phyloP scores from a whole-genome alignment of 1,140 invertebrate species.

The Colletes latitarsis region DNA sequence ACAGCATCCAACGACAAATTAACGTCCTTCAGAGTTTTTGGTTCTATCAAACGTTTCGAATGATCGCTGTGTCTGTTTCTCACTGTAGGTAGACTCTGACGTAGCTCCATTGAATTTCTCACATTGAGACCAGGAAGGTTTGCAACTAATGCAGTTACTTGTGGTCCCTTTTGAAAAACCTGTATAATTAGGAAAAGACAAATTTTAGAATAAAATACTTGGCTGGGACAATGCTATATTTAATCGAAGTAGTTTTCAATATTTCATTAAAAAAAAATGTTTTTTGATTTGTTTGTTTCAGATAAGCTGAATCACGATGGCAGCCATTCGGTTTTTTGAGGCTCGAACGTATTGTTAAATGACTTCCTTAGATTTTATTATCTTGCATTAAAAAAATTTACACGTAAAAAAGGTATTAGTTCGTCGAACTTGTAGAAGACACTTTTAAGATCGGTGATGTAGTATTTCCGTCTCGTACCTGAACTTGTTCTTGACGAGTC shows the following conservation, averaged over 20 bases:
- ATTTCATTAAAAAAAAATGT: too few relatives aligned
- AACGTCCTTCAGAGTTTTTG: slow-evolving; percentile 64
- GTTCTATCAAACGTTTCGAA: slow-evolving; percentile 55
- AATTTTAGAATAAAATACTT: background rate
- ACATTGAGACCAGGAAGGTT: slow-evolving; percentile 84
- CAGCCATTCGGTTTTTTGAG: too few relatives aligned
- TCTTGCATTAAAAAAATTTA: too few relatives aligned
- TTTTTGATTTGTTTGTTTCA: too few relatives aligned
- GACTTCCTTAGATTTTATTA: too few relatives aligned
- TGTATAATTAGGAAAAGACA: slow-evolving; percentile 59
- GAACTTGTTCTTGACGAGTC: slow-evolving; percentile 70
- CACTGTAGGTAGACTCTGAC: slow-evolving; percentile 73
- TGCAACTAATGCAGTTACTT: slow-evolving; percentile 81
- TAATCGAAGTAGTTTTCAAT: background rate
- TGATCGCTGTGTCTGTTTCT: slow-evolving; percentile 70
- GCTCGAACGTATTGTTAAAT: too few relatives aligned
- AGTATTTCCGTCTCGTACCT: slow-evolving; percentile 55
- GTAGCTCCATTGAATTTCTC: slow-evolving; percentile 70
- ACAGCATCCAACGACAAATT: slow-evolving; percentile 71
- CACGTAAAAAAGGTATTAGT: too few relatives aligned
- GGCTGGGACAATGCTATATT: background rate
- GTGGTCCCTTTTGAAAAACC: slow-evolving; percentile 85
- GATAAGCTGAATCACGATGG: too few relatives aligned
- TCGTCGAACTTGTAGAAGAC: too few relatives aligned
- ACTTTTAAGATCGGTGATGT: background rate